Conservation (phyloP, 2,113 vertebrate genomes). For the Oncorhynchus kisutch region DNA sequence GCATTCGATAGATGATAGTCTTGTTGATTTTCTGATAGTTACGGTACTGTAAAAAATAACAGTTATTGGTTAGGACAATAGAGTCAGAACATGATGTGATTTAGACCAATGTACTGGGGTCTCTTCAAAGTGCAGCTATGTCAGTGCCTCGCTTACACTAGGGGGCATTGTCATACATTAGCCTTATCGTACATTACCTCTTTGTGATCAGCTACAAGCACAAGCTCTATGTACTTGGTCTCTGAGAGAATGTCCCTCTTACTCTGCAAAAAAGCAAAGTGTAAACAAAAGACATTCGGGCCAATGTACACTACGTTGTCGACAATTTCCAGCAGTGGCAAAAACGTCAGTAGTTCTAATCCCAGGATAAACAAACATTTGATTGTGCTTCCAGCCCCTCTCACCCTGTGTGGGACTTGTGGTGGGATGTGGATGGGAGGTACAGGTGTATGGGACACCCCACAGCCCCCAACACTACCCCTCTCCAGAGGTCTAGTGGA, state of each 20-base stretch:
- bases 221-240: slow-evolving; percentile 86
- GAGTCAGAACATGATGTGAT: not conserved
- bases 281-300: not conserved
- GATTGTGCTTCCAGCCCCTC: slow-evolving; percentile 25
- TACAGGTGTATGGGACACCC: slow-evolving; percentile 52
- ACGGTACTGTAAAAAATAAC: slow-evolving; percentile 70
- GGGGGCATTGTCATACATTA: not conserved
- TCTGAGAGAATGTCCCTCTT: slow-evolving; percentile 78
- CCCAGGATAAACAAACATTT: not conserved
- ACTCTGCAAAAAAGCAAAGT: slow-evolving; percentile 46
- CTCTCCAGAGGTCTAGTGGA: slow-evolving; percentile 32
- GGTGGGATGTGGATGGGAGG: slow-evolving; percentile 30
- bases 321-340: not conserved
- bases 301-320: not conserved
- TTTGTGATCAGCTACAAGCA: slow-evolving; percentile 86
- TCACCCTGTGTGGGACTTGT: slow-evolving; percentile 59
- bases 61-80: not conserved
- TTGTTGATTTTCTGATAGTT: slow-evolving; percentile 74
- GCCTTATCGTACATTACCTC: slow-evolving; percentile 73
- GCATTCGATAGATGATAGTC: slow-evolving; percentile 75
- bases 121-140: not conserved
- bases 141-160: slow-evolving; percentile 1
- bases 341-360: not conserved
- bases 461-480: slow-evolving; percentile 48
- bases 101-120: not conserved